Evolutionary conservation across 92 coral and sea anemone genomes (phyloP).

Genomic region (Pocillopora grandis): DNA sequence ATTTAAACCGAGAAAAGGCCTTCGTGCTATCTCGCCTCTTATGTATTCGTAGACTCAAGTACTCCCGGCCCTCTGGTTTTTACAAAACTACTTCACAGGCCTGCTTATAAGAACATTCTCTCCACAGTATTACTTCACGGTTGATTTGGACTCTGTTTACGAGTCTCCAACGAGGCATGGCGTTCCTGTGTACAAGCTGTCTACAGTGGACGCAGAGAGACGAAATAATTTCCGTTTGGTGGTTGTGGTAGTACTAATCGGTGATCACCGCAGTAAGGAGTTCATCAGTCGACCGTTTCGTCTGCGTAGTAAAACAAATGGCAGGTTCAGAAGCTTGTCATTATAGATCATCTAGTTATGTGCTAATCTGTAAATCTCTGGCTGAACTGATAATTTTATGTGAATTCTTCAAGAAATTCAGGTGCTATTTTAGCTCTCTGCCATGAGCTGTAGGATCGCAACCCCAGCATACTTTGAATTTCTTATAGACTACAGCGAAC

Average conservation of each 20-base stretch:
- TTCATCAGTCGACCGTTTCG: slow-evolving; percentile 76
- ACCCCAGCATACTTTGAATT: no score
- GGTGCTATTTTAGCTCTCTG: neutral
- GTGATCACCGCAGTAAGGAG: slow-evolving; percentile 69
- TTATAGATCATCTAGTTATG: neutral
- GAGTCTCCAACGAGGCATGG: slow-evolving; percentile 68
- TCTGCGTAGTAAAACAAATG: slow-evolving; percentile 53
- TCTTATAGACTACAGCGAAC: neutral
- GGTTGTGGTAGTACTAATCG: slow-evolving; percentile 69
- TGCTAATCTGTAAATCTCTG: neutral
- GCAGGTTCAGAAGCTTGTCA: slow-evolving; percentile 37
- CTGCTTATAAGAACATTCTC: slow-evolving; percentile 39
- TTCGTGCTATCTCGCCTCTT: no score
- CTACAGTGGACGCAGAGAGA: slow-evolving; percentile 91
- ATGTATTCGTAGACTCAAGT: no score
- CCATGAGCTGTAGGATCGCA: no score
- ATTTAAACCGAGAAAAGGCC: no score
- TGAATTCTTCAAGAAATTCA: neutral
- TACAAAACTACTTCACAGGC: no score
- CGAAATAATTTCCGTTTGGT: slow-evolving; percentile 83
- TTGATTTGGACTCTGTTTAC: slow-evolving; percentile 93
- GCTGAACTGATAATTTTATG: neutral
- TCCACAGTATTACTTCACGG: slow-evolving; percentile 82
- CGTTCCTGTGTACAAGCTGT: slow-evolving; percentile 91
- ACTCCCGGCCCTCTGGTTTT: no score